Conservation (phyloP, 2,888 invertebrate species). For the Limulus polyphemus region DNA sequence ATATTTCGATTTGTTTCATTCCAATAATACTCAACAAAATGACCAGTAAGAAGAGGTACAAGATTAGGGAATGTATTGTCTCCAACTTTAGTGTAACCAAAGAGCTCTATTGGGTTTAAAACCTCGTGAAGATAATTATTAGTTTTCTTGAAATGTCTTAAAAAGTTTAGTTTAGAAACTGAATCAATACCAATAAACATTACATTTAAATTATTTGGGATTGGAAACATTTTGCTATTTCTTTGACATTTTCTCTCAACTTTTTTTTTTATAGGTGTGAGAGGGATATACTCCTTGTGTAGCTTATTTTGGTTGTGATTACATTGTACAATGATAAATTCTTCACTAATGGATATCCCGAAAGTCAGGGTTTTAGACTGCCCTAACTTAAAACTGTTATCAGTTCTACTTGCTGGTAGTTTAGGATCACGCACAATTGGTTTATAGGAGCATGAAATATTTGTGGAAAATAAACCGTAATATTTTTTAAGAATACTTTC, state of each 20-base stretch:
- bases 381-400: too few relatives aligned
- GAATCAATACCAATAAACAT: background rate
- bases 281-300: background rate
- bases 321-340: too few relatives aligned
- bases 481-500: too few relatives aligned
- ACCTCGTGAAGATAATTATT: background rate
- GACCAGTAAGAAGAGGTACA: slow-evolving; percentile 31
- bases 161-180: background rate
- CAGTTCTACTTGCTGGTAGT: too few relatives aligned
- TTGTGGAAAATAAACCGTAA: too few relatives aligned
- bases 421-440: too few relatives aligned
- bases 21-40: slow-evolving; percentile 22
- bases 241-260: background rate
- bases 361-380: too few relatives aligned
- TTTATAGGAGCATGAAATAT: too few relatives aligned
- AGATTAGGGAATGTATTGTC: slow-evolving; percentile 38
- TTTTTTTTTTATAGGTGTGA: background rate
- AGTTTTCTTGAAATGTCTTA: background rate
- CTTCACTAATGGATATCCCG: too few relatives aligned
- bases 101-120: slow-evolving; percentile 3
- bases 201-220: background rate
- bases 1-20: slow-evolving; percentile 18
- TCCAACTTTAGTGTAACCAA: slow-evolving; percentile 50
- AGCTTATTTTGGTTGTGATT: too few relatives aligned
- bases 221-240: background rate